These are phyloP conservation scores for Cathartes aura DNA, from an alignment of 2,113 vertebrate species.

Conservation along the genomic window DNA sequence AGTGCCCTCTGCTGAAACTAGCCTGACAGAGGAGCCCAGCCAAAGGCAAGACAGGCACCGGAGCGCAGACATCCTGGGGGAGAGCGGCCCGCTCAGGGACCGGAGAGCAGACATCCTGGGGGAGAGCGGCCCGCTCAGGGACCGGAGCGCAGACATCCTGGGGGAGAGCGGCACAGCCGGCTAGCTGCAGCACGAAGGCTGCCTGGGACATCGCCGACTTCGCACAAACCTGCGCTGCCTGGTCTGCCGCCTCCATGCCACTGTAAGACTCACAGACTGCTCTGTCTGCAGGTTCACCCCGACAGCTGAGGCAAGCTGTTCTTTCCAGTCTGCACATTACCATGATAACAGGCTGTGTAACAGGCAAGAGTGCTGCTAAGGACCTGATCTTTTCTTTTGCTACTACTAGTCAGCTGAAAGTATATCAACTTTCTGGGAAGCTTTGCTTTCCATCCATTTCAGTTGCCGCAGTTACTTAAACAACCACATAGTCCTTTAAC, in stretches of 20 bases:
- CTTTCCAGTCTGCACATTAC: accelerated
- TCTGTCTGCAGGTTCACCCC: accelerated
- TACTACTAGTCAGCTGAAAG: background rate
- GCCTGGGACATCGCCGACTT: accelerated
- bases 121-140: background rate
- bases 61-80: background rate
- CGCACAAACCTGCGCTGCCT: background rate
- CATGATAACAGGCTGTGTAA: accelerated
- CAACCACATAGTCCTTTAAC: background rate
- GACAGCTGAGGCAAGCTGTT: background rate
- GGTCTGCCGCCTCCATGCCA: accelerated
- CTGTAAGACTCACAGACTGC: accelerated
- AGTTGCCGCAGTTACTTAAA: background rate
- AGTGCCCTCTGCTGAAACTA: slow-evolving; percentile 43
- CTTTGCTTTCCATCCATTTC: background rate
- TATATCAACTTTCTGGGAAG: background rate
- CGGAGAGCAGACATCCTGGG: background rate
- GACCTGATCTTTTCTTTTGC: accelerated
- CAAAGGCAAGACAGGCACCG: background rate
- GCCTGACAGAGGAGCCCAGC: background rate
- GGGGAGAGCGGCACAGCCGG: background rate
- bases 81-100: background rate
- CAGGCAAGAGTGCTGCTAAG: background rate
- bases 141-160: background rate
- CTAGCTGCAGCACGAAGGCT: accelerated